phyloP scores from a whole-genome alignment of 2,797 vertebrate species.

The Cheirogaleus major region DNA sequence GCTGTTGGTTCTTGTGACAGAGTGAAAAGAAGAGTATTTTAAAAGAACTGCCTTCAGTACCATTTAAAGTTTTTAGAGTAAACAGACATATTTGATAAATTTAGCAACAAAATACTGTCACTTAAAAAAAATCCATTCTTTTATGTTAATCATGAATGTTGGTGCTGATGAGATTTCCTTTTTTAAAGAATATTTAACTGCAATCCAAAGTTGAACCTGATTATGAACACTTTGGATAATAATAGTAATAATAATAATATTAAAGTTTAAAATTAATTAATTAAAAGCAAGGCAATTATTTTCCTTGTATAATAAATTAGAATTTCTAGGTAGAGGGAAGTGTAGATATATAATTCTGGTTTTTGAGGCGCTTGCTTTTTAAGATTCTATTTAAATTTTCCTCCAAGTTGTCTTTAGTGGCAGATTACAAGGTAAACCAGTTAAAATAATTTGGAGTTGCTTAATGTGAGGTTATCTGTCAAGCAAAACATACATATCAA shows the following conservation, averaged over 20 bases:
- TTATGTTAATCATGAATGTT: slow-evolving; percentile 63
- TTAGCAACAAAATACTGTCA: slow-evolving; percentile 51
- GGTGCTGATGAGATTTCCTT: slow-evolving; percentile 40
- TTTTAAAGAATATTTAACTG: slow-evolving; percentile 46
- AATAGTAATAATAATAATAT: slow-evolving; percentile 24
- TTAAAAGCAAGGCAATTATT: slow-evolving; percentile 13
- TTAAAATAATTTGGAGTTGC: slow-evolving; percentile 44
- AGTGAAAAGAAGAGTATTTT: slow-evolving; percentile 42
- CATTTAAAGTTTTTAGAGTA: slow-evolving; percentile 44
- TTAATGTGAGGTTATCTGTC: slow-evolving; percentile 15
- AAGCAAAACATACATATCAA: slow-evolving; percentile 38
- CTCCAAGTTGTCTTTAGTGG: slow-evolving; percentile 36
- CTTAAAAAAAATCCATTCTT: slow-evolving; percentile 58
- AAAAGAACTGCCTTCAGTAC: slow-evolving; percentile 15
- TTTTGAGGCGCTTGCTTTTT: slow-evolving; percentile 24
- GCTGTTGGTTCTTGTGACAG: slow-evolving; percentile 51
- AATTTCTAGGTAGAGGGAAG: not conserved
- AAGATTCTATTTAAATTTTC: slow-evolving; percentile 49
- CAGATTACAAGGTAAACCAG: slow-evolving; percentile 45
- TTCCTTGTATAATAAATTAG: slow-evolving; percentile 39
- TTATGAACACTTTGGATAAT: slow-evolving; percentile 55
- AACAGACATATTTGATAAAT: slow-evolving; percentile 48
- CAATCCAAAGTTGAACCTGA: not conserved
- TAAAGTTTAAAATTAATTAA: slow-evolving; percentile 49
- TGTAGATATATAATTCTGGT: slow-evolving; percentile 42